Base-by-base conservation (phyloP, 2,113 vertebrate genomes). In the Podarcis cretensis region DNA sequence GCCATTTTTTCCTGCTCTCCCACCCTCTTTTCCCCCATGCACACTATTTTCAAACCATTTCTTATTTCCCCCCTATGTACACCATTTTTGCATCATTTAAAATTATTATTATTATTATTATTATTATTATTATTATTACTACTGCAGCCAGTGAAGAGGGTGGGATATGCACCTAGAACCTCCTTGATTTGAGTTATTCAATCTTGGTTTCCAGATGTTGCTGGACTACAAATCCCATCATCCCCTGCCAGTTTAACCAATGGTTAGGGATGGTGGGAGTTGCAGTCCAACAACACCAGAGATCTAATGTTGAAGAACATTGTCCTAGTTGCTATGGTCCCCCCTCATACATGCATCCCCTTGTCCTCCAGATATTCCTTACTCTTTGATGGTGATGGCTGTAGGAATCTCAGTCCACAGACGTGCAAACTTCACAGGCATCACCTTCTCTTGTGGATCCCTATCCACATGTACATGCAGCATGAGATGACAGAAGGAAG, bases 401-500 rank as follows among this genome's bases (percentile, higher is more conserved):
- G 98, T 98, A 40, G 99, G 99, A 92, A 99, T 99, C 96, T 99
- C 98, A 0, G 98, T 98, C 99, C 99, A 99, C 83, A 99, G 98
- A 30, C 99, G 98, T 0, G 99, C 99, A 1, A 99, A 99, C 95
- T 99, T 99, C 78, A 99, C 98, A 0, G 99, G 98, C 0, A 98
- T 99, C 90, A 99, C 99, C 69, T 98, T 97, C 94, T 99, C 99
- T 95, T 99, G 99, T 8, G 99, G 99, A 95, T 99, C 99, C 0
- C 99, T 97, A 96, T 99, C 99, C 32, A 99, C 99, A 0, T 99
- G 99, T 27, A 98, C 98, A 0, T 99, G 99, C 37, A 99, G 96
- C 99, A 99, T 99, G 92, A 99, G 98, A 91, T 98, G 98, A 93
- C 99, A 99, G 97, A 99, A 99, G 90, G 99, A 99, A 0, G 99